Evolutionary conservation across 2,113 vertebrate species (phyloP), one percentile per base, ranked within the genome.

Genomic region (Coregonus clupeaformis): DNA sequence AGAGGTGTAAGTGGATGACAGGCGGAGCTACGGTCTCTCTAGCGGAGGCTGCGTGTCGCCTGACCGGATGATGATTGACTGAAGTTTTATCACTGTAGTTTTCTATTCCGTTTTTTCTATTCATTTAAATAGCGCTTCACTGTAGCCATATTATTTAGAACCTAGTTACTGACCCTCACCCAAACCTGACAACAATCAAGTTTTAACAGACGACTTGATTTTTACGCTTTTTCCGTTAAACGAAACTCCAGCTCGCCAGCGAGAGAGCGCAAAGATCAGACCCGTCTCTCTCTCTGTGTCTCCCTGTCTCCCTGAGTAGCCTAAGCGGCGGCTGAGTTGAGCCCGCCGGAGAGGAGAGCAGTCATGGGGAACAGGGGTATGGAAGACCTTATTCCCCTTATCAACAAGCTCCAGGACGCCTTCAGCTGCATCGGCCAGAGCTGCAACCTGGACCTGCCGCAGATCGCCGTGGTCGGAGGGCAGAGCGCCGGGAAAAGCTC

Each of bases 401-500:
- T 98, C 67, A 98, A 98, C 92, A 97, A 97, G 78, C 95, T 98
- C 73, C 97, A 98, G 82, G 97, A 98, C 91, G 96, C 97, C 5
- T 98, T 98, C 94, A 96, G 95, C 87, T 96, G 95, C 84, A 98
- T 98, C 88, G 97, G 97, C 3, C 97, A 98, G 94, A 96, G 93
- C 90, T 97, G 96, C 87, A 95, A 96, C 90, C 85, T 98, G 81
- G 97, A 98, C 89, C 93, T 98, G 89, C 97, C 97, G 65, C 97
- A 98, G 92, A 98, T 98, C 88, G 96, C 97, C 27, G 97, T 98
- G 76, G 97, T 98, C 85, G 97, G 97, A 84, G 96, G 97, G 1
- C 97, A 98, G 92, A 98, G 97, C 90, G 97, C 97, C 7, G 97
- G 97, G 80, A 98, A 98, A 90, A 98, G 97, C 93, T 97, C 96